Percentiles rank a stretch among this genome's conserved stretches.
phyloP scores from a whole-genome alignment of 2,797 vertebrate species.

The Agapornis canus region DNA sequence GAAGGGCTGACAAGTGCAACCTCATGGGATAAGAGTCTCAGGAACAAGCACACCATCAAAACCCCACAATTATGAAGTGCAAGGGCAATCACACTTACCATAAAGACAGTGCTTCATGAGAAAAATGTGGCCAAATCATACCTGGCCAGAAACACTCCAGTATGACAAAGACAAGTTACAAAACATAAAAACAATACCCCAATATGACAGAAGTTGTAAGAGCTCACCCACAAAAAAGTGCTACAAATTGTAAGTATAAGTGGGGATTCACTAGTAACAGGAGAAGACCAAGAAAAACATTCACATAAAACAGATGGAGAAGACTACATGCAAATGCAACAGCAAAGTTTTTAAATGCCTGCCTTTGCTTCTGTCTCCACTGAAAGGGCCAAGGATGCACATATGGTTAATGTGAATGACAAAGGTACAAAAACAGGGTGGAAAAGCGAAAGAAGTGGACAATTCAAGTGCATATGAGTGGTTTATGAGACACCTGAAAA shows the following conservation, averaged over 20 bases:
- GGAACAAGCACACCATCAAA: neutral
- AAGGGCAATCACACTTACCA: neutral
- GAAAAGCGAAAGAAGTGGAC: neutral
- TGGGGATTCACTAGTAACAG: neutral
- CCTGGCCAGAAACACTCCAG: neutral
- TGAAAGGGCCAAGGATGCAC: neutral
- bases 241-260: neutral
- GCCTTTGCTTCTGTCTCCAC: neutral
- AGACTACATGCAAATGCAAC: neutral
- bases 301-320: neutral
- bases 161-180: neutral
- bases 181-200: neutral
- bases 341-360: neutral
- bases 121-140: neutral
- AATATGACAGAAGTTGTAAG: neutral
- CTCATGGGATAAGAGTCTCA: neutral
- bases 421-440: neutral
- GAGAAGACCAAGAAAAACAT: neutral
- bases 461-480: neutral
- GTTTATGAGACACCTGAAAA: neutral
- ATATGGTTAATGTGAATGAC: rapidly evolving
- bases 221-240: neutral
- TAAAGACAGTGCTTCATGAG: neutral
- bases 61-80: neutral
- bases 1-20: neutral